These are phyloP conservation scores for Bovichtus diacanthus DNA, from an alignment of 2,797 vertebrate genomes.

Conservation along the genomic window DNA sequence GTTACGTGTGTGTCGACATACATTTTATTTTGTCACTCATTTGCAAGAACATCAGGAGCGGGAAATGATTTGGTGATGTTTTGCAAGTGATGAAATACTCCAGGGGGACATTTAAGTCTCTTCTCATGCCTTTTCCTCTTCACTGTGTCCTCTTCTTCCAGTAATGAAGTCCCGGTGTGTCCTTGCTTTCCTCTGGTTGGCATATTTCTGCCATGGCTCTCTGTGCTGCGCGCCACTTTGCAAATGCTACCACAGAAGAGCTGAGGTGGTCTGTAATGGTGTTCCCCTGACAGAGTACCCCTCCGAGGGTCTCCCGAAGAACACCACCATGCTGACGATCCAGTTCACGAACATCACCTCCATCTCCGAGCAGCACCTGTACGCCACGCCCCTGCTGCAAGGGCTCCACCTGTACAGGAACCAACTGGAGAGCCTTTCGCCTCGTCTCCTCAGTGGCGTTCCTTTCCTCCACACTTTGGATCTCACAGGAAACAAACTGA, in stretches of 20 bases:
- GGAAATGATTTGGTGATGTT: slow-evolving; percentile 17
- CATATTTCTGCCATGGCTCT: slow-evolving; percentile 42
- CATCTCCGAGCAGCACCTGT: slow-evolving; percentile 70
- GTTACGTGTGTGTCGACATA: neutral
- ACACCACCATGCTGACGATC: slow-evolving; percentile 78
- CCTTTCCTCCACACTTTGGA: slow-evolving; percentile 77
- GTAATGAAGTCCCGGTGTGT: slow-evolving; percentile 68
- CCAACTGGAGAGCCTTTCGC: slow-evolving; percentile 70
- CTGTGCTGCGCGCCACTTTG: slow-evolving; percentile 74
- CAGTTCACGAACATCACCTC: slow-evolving; percentile 81
- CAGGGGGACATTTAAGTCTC: neutral
- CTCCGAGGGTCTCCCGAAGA: slow-evolving; percentile 56
- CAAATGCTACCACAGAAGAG: slow-evolving; percentile 66
- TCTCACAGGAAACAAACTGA: slow-evolving; percentile 79
- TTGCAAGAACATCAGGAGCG: neutral
- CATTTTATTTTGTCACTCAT: neutral
- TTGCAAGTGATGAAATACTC: slow-evolving; percentile 7
- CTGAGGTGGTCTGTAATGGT: slow-evolving; percentile 77
- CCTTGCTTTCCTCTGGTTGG: slow-evolving; percentile 60
- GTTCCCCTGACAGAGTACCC: slow-evolving; percentile 73
- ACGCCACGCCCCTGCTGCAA: slow-evolving; percentile 58
- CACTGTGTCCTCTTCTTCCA: neutral
- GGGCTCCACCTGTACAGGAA: slow-evolving; percentile 80
- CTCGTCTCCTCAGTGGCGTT: slow-evolving; percentile 76
- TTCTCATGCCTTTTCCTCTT: neutral